phyloP scores from a whole-genome alignment of 2,113 vertebrate genomes.

The Chaetodon auriga region DNA sequence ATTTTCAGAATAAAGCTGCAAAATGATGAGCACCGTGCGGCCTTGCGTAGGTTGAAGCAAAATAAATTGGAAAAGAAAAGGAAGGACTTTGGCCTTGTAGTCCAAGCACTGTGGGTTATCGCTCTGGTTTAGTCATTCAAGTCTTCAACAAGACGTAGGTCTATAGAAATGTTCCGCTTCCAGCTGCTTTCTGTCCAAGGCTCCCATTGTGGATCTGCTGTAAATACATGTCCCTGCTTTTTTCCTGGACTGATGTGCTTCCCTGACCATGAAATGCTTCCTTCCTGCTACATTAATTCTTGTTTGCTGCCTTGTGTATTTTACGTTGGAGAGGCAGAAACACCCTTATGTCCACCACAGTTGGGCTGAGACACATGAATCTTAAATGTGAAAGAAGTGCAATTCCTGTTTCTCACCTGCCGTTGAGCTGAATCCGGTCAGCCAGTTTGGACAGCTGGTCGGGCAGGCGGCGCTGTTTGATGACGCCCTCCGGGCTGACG shows the following conservation, averaged over 20 bases:
- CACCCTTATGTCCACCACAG: not conserved
- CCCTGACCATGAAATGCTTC: not conserved
- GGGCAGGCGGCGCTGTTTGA: constrained; percentile 94
- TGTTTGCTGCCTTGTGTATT: not conserved
- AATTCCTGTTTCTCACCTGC: constrained; percentile 85
- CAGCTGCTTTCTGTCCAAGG: constrained; percentile 14
- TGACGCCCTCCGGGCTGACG: constrained; percentile 94
- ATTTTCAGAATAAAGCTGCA: not conserved
- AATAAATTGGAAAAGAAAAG: not conserved
- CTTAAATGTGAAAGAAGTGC: not conserved
- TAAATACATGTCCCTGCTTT: constrained; percentile 5
- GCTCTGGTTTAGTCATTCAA: constrained; percentile 4
- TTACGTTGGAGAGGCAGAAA: not conserved
- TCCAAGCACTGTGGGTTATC: not conserved
- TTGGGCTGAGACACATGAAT: not conserved
- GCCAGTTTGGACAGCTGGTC: constrained; percentile 97
- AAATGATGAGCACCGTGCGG: not conserved
- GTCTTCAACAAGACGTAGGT: not conserved
- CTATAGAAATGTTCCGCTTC: constrained; percentile 15
- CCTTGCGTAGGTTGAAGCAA: not conserved
- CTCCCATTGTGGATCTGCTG: constrained; percentile 6
- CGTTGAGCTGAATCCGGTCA: constrained; percentile 96
- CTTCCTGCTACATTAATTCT: not conserved
- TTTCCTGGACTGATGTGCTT: not conserved
- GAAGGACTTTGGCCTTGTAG: not conserved